Percentiles rank a stretch among this genome's conserved stretches.
Conservation (phyloP, 2,888 invertebrate genomes). For the Microchrysa polita region DNA sequence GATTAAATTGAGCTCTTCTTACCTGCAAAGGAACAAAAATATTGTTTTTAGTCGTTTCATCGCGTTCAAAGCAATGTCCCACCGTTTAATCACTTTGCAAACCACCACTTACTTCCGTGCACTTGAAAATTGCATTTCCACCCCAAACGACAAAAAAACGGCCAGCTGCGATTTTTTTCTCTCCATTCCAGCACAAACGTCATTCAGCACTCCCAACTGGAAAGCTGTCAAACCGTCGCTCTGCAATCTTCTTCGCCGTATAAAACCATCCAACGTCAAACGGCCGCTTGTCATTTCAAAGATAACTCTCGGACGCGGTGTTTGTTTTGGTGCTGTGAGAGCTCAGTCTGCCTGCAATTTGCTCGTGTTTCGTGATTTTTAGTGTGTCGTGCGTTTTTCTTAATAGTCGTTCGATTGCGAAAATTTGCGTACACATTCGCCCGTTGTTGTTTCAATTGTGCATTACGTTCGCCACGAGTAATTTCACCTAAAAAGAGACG, state of each 20-base stretch:
- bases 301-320: constrained; percentile 28
- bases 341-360: neutral
- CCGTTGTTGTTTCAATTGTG: neutral
- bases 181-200: too few relatives aligned
- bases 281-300: constrained; percentile 37
- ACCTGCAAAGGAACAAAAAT: too few relatives aligned
- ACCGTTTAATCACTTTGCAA: too few relatives aligned
- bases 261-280: constrained; percentile 28
- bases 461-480: neutral
- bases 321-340: constrained; percentile 39
- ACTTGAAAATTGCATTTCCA: too few relatives aligned
- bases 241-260: constrained; percentile 24
- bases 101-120: too few relatives aligned
- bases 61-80: too few relatives aligned
- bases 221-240: constrained; percentile 28
- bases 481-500: neutral
- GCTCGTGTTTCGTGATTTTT: neutral
- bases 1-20: too few relatives aligned
- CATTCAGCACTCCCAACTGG: neutral
- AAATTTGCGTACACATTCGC: neutral
- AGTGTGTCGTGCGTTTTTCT: too few relatives aligned
- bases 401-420: constrained; percentile 23
- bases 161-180: too few relatives aligned
- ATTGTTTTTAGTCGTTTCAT: too few relatives aligned
- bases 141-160: too few relatives aligned